Evolutionary conservation across 2,888 invertebrate genomes (phyloP).

Genomic region (Teleiodes luculella): DNA sequence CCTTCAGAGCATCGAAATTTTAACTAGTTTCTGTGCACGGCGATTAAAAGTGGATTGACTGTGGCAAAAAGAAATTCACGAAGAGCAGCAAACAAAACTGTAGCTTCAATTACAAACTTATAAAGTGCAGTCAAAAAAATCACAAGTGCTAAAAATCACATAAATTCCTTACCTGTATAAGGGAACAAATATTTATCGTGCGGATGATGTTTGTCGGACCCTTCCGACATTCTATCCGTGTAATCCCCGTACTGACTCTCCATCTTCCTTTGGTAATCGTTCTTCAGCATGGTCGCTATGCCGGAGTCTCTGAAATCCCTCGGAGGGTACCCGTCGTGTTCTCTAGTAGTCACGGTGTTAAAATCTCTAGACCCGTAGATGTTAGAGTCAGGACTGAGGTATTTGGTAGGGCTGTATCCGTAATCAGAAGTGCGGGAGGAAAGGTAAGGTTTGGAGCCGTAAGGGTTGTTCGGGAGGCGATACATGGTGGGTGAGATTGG

Average conservation of each 20-base stretch:
- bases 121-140: not conserved
- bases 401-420: conserved; percentile 71
- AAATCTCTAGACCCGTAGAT: conserved; percentile 66
- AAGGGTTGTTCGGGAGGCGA: conserved; percentile 66
- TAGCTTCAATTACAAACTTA: not conserved
- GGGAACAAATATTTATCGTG: conserved; percentile 91
- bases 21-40: too few relatives aligned
- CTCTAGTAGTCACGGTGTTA: conserved; percentile 57
- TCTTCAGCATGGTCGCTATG: conserved; percentile 73
- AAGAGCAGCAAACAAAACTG: not conserved
- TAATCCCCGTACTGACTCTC: conserved; percentile 75
- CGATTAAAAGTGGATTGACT: too few relatives aligned
- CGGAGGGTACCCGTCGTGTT: conserved; percentile 64
- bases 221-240: conserved; percentile 82
- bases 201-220: conserved; percentile 84
- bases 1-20: too few relatives aligned
- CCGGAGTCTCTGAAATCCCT: conserved; percentile 71
- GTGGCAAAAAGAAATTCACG: too few relatives aligned
- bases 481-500: conserved; percentile 74
- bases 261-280: conserved; percentile 73
- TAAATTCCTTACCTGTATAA: conserved; percentile 81
- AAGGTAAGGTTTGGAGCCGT: conserved; percentile 71
- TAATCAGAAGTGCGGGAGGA: conserved; percentile 68
- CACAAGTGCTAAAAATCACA: not conserved
- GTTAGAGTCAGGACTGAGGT: conserved; percentile 55